These are phyloP conservation scores for Thaumetopoea pityocampa DNA, from an alignment of 1,140 invertebrate genomes.

Conservation along the genomic window DNA sequence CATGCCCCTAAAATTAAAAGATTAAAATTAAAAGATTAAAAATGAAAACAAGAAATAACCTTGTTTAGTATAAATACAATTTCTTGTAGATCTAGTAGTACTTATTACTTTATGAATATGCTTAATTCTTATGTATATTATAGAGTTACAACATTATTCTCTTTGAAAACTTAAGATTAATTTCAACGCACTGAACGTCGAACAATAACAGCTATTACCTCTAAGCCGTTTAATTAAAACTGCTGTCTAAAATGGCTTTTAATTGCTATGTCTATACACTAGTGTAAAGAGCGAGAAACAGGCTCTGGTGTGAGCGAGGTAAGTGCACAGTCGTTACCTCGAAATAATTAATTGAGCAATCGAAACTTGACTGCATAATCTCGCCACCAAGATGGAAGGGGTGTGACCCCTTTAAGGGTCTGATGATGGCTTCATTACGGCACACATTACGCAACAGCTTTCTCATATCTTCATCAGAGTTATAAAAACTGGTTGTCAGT, in stretches of 20 bases:
- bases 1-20: no score
- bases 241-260: slow-evolving; percentile 8
- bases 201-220: slow-evolving; percentile 10
- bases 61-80: no score
- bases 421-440: slow-evolving; percentile 55
- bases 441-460: slow-evolving; percentile 40
- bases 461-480: slow-evolving; percentile 55
- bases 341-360: slow-evolving; percentile 32
- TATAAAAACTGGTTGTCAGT: slow-evolving; percentile 53
- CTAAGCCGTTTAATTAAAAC: slow-evolving; percentile 15
- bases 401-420: slow-evolving; percentile 19
- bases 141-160: not conserved
- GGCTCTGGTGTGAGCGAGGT: not conserved
- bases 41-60: no score
- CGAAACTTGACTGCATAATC: slow-evolving; percentile 24
- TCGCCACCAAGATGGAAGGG: slow-evolving; percentile 20
- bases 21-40: no score
- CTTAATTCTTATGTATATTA: slow-evolving; percentile 7
- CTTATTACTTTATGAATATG: slow-evolving; percentile 2
- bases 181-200: slow-evolving; percentile 4
- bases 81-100: slow-evolving; percentile 2
- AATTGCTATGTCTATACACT: slow-evolving; percentile 13
- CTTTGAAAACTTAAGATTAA: slow-evolving; percentile 1
- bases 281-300: slow-evolving; percentile 6
- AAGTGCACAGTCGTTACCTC: slow-evolving; percentile 9